Percentiles rank a stretch among this genome's conserved stretches.
Conservation (phyloP, 2,113 vertebrate species). For the cattle (Bos taurus) region DNA sequence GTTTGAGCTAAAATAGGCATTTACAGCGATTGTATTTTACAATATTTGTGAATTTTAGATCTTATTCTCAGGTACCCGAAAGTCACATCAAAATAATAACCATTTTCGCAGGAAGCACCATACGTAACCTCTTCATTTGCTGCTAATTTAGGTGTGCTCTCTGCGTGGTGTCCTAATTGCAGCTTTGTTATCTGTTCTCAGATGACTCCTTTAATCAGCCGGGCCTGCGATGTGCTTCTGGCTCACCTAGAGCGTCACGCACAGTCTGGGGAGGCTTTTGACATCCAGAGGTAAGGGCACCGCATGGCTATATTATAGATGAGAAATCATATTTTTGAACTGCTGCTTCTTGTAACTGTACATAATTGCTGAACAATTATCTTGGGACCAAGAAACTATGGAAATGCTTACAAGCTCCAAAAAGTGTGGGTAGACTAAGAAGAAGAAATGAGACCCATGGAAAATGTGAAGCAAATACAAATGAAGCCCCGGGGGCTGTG, state of each 20-base stretch:
- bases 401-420: neutral
- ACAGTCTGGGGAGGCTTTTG: constrained; percentile 85
- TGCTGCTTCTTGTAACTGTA: neutral
- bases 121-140: neutral
- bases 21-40: neutral
- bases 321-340: neutral
- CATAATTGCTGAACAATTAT: constrained; percentile 31
- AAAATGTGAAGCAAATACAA: neutral
- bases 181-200: constrained; percentile 73
- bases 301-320: neutral
- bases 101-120: neutral
- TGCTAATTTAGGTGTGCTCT: neutral
- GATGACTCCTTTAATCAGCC: constrained; percentile 93
- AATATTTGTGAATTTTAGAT: neutral
- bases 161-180: constrained; percentile 28
- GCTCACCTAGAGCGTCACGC: constrained; percentile 84
- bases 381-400: neutral
- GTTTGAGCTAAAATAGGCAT: neutral
- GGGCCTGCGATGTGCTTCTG: constrained; percentile 85
- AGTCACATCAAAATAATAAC: neutral
- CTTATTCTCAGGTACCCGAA: neutral
- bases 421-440: neutral
- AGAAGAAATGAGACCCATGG: neutral
- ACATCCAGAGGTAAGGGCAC: constrained; percentile 90
- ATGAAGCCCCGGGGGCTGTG: neutral